phyloP scores from a whole-genome alignment of 1,140 invertebrate species.

The Coboldia fuscipes region DNA sequence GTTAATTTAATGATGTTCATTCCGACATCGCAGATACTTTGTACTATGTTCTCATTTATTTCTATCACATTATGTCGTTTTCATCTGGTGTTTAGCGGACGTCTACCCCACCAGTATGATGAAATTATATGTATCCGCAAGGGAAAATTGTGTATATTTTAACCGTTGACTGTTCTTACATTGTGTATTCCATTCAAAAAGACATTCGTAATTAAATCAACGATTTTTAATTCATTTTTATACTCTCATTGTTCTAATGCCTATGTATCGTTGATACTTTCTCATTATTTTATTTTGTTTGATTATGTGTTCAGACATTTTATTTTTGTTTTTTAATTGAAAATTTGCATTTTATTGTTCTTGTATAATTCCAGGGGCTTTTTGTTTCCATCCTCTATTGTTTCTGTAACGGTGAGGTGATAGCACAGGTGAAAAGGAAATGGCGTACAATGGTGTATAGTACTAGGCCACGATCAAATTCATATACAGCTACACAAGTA shows the following conservation, averaged over 20 bases:
- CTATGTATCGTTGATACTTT: neutral
- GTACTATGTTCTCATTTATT: too few relatives aligned
- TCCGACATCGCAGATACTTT: too few relatives aligned
- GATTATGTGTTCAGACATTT: constrained; percentile 2
- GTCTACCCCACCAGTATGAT: too few relatives aligned
- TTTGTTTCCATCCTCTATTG: constrained; percentile 83
- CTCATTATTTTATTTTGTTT: neutral
- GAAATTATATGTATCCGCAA: too few relatives aligned
- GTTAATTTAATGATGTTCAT: too few relatives aligned
- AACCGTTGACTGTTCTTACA: too few relatives aligned
- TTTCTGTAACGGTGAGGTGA: constrained; percentile 86
- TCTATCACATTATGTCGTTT: too few relatives aligned
- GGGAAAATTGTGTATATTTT: too few relatives aligned
- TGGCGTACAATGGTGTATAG: constrained; percentile 47
- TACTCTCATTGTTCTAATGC: neutral
- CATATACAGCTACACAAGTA: constrained; percentile 61
- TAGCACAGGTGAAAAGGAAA: constrained; percentile 56
- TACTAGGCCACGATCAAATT: constrained; percentile 47
- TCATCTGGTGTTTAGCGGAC: too few relatives aligned
- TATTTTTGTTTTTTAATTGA: constrained; percentile 5
- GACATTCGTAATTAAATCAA: neutral
- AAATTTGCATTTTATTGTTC: neutral
- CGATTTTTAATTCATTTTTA: neutral
- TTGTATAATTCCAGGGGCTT: constrained; percentile 42
- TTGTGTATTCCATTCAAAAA: neutral